Evolutionary conservation across 2,888 invertebrate genomes (phyloP), one percentile per base, ranked within the genome.

Genomic region (Meiosimyza platycephala): DNA sequence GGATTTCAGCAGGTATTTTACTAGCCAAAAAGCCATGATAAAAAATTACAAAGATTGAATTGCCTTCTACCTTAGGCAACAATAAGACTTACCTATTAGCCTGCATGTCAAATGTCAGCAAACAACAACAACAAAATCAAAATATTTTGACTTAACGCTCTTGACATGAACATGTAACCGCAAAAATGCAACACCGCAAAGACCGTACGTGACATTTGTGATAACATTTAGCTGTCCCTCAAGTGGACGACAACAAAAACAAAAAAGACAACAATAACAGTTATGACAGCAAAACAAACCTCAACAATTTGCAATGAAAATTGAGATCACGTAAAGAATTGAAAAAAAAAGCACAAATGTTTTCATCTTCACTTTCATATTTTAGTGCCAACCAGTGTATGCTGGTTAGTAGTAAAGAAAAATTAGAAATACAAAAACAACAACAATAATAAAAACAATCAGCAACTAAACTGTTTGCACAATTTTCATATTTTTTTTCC

Each of bases 241-340:
- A 15, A 28, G 60, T 18, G 33, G 33, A 52, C 28, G 28, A 60
- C 57, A 65, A 9, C 16, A 57, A 33, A 51, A 22, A 71, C 48
- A 47, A n/a, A 5, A 67, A 54, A 1, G 18, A 18, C 52, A 52
- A 52, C 6, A 40, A 33, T 33, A 11, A 50, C 9, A 57, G 52
- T 54, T 33, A 63, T 18, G 63, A 71, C 50, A 63, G n/a, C 55
- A 52, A 33, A 40, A 40, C 6, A 69, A 51, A 70, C 51, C 59
- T 13, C 40, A 62, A 70, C 70, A 63, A 69, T 69, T 69, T 70
- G 62, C 62, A 70, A 70, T 70, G 62, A 70, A 62, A 62, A 60
- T 76, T 75, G 79, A 80, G 78, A 79, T 80, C 79, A 79, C 80
- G 79, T 79, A 80, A 79, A 79, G 77, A 78, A 80, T 82, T 76